phyloP scores from a whole-genome alignment of 2,113 vertebrate species.

The Anhinga rufa region DNA sequence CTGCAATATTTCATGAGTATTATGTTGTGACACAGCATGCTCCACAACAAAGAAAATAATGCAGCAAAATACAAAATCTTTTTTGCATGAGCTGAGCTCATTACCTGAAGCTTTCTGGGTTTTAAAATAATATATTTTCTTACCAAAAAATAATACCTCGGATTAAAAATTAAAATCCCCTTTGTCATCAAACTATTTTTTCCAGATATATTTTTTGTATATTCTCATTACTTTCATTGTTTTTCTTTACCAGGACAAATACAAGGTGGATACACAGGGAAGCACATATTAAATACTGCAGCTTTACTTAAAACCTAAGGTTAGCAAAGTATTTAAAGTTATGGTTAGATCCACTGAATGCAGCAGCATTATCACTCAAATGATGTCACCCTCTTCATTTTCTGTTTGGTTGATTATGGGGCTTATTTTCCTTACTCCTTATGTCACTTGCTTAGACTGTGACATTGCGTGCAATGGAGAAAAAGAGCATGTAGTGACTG shows the following conservation, averaged over 20 bases:
- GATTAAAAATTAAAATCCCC: not conserved
- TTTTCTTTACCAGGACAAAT: not conserved
- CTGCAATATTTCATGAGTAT: not conserved
- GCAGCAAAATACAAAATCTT: not conserved
- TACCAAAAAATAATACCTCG: not conserved
- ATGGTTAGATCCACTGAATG: not conserved
- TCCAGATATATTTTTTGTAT: not conserved
- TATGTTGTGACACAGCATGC: not conserved
- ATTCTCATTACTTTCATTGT: not conserved
- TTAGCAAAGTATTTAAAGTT: not conserved
- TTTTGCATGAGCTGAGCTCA: not conserved
- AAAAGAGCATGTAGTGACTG: not conserved
- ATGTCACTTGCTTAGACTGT: not conserved
- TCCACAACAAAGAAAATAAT: not conserved
- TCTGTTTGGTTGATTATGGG: not conserved
- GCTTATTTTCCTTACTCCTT: not conserved
- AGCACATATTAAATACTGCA: not conserved
- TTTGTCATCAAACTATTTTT: not conserved
- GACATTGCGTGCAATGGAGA: not conserved
- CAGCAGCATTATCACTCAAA: not conserved
- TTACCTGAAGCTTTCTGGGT: not conserved
- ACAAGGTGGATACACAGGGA: not conserved
- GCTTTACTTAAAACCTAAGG: not conserved
- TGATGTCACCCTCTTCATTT: not conserved
- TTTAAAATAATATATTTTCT: not conserved